Base-by-base conservation (phyloP, 1,140 invertebrate genomes). In the Nixonia krombeini region DNA sequence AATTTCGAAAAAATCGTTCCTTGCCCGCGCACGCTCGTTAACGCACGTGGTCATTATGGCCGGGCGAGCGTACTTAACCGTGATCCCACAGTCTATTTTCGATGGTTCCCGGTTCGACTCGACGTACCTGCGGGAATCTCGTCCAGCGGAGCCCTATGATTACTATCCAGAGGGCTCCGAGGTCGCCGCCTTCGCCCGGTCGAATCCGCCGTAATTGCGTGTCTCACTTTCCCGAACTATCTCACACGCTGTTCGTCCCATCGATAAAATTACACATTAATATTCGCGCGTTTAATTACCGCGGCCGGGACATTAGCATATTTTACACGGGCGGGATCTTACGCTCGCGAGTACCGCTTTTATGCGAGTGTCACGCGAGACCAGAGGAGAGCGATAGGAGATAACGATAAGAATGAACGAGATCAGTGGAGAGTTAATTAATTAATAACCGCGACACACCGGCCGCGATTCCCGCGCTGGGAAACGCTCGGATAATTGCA, bases 71-170 rank as follows among this genome's bases (percentile, higher is more conserved):
- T 35, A 15, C 10, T 16, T 17, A 1, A 5, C 8, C 15, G 23
- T n/a, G 44, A 49, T 15, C 38, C 40, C n/a, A 31, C 58, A 55
- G 49, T 62, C 58, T 53, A 42, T 42, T 62, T 62, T 62, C 50
- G 56, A 23, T 6, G 35, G 16, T 4, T 5, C n/a, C 40, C 38
- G n/a, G 44, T 40, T 41, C 40, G 38, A 47, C 47, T 63, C 25
- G 38, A 45, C 37, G 23, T 42, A 50, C 5, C 45, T 63, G 51
- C 51, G 51, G 56, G 59, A 63, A 63, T 56, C 46, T 50, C 38
- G 38, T 56, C 28, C 28, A 35, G 44, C 33, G 26, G 49, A 45
- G 42, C 59, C 59, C 59, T 63, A 51, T 63, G 59, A 63, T 63
- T 63, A 63, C 56, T 56, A 50, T 18, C 31, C 21, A 23, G 45